Evolutionary conservation across 2,888 invertebrate species (phyloP), one percentile per base, ranked within the genome.

Genomic region (Dicranocentrus wangi): DNA sequence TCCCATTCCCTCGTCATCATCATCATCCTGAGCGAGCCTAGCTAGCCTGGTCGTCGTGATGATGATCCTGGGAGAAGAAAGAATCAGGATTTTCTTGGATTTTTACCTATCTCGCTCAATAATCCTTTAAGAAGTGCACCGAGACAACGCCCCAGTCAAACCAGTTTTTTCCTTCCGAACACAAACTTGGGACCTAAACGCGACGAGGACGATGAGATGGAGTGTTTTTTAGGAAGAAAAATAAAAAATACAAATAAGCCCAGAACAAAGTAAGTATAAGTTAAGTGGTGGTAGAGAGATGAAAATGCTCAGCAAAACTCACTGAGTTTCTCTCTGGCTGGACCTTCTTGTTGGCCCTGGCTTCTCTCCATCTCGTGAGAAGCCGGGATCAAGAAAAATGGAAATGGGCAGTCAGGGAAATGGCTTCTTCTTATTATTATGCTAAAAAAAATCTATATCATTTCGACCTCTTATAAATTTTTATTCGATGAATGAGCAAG

Each of bases 121-220:
- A 43, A 60, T 60, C 60, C 43, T 60, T 39, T 58, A 63, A 55
- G 76, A 63, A 76, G 55, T 65, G 76, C 81, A 81, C 43, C 70
- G 84, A 86, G 86, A 86, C 86, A 86, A 86, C 86, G 86, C 86
- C 86, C 86, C 81, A 83, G 84, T 85, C 83, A 83, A 86, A 86
- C 85, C 84, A 86, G 86, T 85, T 83, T 85, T 75, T 71, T 66
- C 63, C 77, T 23, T 78, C 47, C 51, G 47, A 66, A 47, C 17
- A 66, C 43, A 21, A 21, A 32, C 19, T n/a, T n/a, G 21, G 5
- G 53, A 53, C 21, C 19, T 5, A 23, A 23, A 55, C 23, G 25
- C 21, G 53, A 55, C n/a, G 55, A 23, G 23, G 51, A 51, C 51
- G 19, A 8, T 19, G 19, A 51, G 51, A 51, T n/a, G 7, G 39